These are phyloP conservation scores for Ochropacha duplaris DNA, from an alignment of 2,888 invertebrate genomes.

Conservation along the genomic window DNA sequence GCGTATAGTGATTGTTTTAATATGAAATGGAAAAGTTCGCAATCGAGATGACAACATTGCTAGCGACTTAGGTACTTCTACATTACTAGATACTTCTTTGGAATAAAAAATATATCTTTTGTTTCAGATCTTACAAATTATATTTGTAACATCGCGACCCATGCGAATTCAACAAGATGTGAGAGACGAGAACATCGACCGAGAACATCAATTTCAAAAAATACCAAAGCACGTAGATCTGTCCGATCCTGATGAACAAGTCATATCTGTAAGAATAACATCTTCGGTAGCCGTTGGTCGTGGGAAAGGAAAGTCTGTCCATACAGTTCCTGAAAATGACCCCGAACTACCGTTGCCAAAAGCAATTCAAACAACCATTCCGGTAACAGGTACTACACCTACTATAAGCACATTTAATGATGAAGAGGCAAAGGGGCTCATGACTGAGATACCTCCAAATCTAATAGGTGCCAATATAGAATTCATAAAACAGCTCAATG, in stretches of 20 bases:
- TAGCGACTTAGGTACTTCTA: neutral
- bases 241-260: constrained; percentile 60
- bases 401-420: constrained; percentile 26
- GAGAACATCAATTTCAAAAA: constrained; percentile 34
- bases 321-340: constrained; percentile 23
- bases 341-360: constrained; percentile 1
- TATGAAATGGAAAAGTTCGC: neutral
- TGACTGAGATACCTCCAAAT: constrained; percentile 62
- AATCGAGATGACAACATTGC: neutral
- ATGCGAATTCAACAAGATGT: constrained; percentile 36
- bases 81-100: no score
- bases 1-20: neutral
- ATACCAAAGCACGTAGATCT: constrained; percentile 43
- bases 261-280: constrained; percentile 82
- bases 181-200: constrained; percentile 27
- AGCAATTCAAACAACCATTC: constrained; percentile 19
- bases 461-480: constrained; percentile 77
- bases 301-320: constrained; percentile 50
- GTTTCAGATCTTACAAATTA: constrained; percentile 66
- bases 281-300: constrained; percentile 84
- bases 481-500: constrained; percentile 72
- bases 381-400: constrained; percentile 13
- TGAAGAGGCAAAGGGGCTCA: constrained; percentile 38
- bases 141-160: constrained; percentile 53
- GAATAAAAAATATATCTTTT: constrained; percentile 13